Base-by-base conservation (phyloP, 1,140 invertebrate species). In the Drosophila subpulchrella region DNA sequence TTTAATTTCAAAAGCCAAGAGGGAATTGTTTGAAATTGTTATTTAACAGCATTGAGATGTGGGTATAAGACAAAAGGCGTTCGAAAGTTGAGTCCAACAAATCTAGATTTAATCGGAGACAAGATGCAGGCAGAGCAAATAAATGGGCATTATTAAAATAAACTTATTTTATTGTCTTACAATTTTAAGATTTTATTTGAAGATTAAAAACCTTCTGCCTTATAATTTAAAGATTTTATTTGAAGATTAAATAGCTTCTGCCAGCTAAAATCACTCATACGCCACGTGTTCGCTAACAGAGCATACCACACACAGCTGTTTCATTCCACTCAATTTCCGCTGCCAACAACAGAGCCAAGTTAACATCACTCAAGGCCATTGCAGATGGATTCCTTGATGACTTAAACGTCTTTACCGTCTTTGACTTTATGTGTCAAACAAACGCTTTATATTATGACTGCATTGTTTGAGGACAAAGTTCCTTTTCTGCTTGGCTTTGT, bases 281-380 rank as follows among this genome's bases (percentile, higher is more conserved):
- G 75, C 39, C 65, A 20, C 48, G 30, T 56, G 59, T 20, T 6
- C 32, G 2, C 27, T 54, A 54, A 41, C 44, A 53, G 54, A 27
- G 56, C 57, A 80, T 30, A 84, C 84, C 77, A 84, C 81, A 76
- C 62, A 73, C 83, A 88, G 78, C 82, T 86, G 82, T 75, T 78
- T 10, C 1, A 11, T 44, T 41, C 47, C 41, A 42, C 76, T 84
- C 75, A 67, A 47, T 24, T 7, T 12, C 6, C 11, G 2, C 39
- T 61, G n/a, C 46, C 59, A 48, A 42, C 20, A 44, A 38, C 34
- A 41, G 51, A 62, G 67, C 27, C 24, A 48, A 44, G 5, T 27
- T 71, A 68, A 85, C 75, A 85, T 24, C 78, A 68, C 82, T 71
- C 78, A 67, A 42, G 6, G 17, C 34, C 30, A 38, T 27, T 10